Evolutionary conservation across 2,888 invertebrate genomes (phyloP), one percentile per base, ranked within the genome.

Genomic region (Chromoteleia sp.): DNA sequence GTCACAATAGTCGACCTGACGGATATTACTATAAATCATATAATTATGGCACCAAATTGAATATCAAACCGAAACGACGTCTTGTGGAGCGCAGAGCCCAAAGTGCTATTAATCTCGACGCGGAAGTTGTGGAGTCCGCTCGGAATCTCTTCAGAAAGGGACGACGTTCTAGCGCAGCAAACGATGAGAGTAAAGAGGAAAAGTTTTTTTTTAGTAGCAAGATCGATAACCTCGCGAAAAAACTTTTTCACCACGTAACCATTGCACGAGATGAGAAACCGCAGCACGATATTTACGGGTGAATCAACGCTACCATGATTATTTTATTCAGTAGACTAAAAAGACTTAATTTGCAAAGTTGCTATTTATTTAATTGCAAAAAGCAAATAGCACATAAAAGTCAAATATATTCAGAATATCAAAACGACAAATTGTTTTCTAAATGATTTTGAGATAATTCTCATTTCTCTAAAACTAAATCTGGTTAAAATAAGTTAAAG

Each of bases 161-260:
- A 75, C 93, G 95, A 19, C 95, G 95, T 70, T 94, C 94, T 8
- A 95, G 95, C 63, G 94, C 95, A 14, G 95, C 95, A 82, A 94
- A 94, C 17, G 94, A 88, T 5, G 87, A 88, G 12, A 94, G 94
- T 80, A 93, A 92, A 39, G 90, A 87, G 29, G 92, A 92, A 21
- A 89, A 88, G 30, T 95, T 95, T 15, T 93, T 95, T 75, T 94
- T 95, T 88, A 93, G 95, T 85, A 94, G 94, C 92, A 95, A 95
- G 92, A 94, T 95, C 86, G 96, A 96, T 92, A 96, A 95, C 78
- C 92, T 96, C 73, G 95, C 95, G 19, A 96, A 95, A 90, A 92
- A 96, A 87, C 93, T 96, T 87, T 96, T 96, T 92, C 91, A 87
- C 67, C 87, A 91, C 1, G 90, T 92, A 29, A 88, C 91, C 63